These are phyloP conservation scores for Chromobotia macracanthus DNA, from an alignment of 2,797 vertebrate species.

Conservation along the genomic window DNA sequence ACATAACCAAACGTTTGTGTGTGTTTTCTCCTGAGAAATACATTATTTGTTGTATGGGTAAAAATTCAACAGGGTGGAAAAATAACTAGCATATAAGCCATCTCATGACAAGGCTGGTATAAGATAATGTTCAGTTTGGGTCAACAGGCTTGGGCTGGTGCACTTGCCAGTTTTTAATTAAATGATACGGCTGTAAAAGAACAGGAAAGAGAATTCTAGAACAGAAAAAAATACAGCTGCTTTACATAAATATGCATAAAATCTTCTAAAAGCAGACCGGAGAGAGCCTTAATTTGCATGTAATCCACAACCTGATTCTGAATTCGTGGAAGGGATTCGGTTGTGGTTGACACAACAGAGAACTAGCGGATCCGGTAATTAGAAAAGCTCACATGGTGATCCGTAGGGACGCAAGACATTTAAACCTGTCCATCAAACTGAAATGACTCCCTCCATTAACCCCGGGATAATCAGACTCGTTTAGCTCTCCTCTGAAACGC, in stretches of 20 bases:
- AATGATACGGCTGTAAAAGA: constrained; percentile 35
- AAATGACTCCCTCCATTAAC: constrained; percentile 23
- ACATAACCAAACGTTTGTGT: not conserved
- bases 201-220: not conserved
- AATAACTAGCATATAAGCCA: not conserved
- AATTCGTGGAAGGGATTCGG: constrained; percentile 33
- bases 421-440: constrained; percentile 33
- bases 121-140: not conserved
- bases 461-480: constrained; percentile 11
- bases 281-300: constrained; percentile 51
- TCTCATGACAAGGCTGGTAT: not conserved
- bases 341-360: constrained; percentile 39
- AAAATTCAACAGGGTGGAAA: not conserved
- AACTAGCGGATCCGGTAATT: constrained; percentile 36
- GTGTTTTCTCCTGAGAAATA: not conserved
- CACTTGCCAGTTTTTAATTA: constrained; percentile 54
- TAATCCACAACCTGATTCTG: constrained; percentile 32
- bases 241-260: constrained; percentile 59
- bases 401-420: constrained; percentile 5
- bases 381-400: constrained; percentile 32
- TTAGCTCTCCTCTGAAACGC: constrained; percentile 7
- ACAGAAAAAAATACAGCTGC: constrained; percentile 17
- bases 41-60: not conserved
- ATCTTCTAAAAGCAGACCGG: constrained; percentile 50
- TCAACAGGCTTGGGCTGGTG: constrained; percentile 23